These are phyloP conservation scores for Argyrosomus regius DNA, from an alignment of 2,797 vertebrate genomes.

Conservation along the genomic window DNA sequence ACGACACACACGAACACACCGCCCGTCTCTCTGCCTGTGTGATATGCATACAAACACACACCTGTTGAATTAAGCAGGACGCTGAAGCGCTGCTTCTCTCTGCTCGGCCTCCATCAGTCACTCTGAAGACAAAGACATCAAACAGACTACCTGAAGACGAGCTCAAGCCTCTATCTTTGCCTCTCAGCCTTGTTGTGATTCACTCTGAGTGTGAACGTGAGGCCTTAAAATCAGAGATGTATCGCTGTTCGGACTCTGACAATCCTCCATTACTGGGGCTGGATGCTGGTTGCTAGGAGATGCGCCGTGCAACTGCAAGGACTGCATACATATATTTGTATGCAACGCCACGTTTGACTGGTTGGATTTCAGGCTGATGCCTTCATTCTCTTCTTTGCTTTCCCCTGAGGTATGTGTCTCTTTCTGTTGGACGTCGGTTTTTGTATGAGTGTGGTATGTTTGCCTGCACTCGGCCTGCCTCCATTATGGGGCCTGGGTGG, in stretches of 20 bases:
- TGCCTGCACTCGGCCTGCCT: background rate
- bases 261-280: conserved; percentile 12
- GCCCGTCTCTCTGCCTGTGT: conserved; percentile 3
- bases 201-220: background rate
- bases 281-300: conserved; percentile 61
- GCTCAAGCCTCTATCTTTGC: background rate
- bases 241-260: background rate
- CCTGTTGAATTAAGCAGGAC: conserved; percentile 46
- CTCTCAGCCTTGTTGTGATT: background rate
- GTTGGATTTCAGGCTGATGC: conserved; percentile 23
- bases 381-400: conserved; percentile 13
- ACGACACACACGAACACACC: background rate
- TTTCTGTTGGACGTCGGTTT: background rate
- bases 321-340: conserved; percentile 25
- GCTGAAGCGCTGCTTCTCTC: background rate
- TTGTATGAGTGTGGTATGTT: conserved; percentile 26
- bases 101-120: background rate
- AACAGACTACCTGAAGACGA: conserved; percentile 5
- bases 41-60: conserved; percentile 47
- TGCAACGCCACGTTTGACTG: conserved; percentile 12
- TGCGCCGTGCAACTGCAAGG: conserved; percentile 27
- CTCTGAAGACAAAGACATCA: background rate
- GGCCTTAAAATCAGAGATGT: conserved; percentile 3
- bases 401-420: conserved; percentile 1
- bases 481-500: conserved; percentile 56